phyloP scores from a whole-genome alignment of 2,888 invertebrate species.

The Dinocampus coccinellae region DNA sequence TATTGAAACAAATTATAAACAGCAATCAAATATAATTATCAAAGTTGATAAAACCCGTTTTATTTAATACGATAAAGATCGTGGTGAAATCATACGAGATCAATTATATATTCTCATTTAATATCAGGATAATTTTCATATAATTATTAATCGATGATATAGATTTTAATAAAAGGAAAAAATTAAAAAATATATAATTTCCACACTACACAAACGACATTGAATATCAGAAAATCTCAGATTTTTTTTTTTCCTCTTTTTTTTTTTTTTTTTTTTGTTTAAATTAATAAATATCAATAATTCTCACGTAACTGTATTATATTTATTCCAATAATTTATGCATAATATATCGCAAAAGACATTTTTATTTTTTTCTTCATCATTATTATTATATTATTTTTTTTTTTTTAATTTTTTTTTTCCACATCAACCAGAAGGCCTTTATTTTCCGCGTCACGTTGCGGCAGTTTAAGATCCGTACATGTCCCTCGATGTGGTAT shows the following conservation, averaged over 20 bases:
- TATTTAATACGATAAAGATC: conserved; percentile 20
- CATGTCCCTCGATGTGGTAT: conserved; percentile 49
- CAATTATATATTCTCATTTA: conserved; percentile 38
- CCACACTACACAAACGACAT: no score
- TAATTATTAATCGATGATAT: conserved; percentile 57
- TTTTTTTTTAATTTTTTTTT: background rate
- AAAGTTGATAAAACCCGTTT: conserved; percentile 22
- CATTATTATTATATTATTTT: background rate
- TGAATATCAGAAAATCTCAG: no score
- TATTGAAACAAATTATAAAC: background rate
- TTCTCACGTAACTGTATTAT: background rate
- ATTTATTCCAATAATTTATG: no score
- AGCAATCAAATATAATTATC: conserved; percentile 20
- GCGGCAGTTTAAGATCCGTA: conserved; percentile 55
- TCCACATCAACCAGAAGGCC: conserved; percentile 26
- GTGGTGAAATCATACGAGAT: conserved; percentile 33
- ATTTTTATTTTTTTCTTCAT: background rate
- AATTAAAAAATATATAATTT: no score
- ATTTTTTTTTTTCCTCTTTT: no score
- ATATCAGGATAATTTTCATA: conserved; percentile 46
- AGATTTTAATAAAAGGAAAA: conserved; percentile 49
- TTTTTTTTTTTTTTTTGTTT: no score
- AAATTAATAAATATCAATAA: background rate
- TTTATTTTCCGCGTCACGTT: conserved; percentile 59
- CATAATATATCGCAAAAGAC: no score